phyloP scores from a whole-genome alignment of 1,140 invertebrate species.

The Andrena cerasifolii region DNA sequence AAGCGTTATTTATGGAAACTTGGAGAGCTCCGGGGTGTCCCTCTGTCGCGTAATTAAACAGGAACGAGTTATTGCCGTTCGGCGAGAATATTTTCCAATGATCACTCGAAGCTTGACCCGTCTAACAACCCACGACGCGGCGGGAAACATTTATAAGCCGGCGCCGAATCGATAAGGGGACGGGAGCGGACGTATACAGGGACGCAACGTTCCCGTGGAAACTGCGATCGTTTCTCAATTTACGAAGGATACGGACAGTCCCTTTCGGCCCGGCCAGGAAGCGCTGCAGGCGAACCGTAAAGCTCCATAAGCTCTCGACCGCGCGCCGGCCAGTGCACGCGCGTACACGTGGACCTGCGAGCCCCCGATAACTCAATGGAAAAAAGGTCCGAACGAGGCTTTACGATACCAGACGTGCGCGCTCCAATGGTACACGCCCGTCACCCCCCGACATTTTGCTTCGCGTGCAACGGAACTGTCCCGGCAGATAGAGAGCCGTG shows the following conservation, averaged over 20 bases:
- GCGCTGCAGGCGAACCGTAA: slow-evolving; percentile 34
- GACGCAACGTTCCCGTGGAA: slow-evolving; percentile 17
- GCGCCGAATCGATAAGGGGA: slow-evolving; percentile 29
- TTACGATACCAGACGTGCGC: slow-evolving; percentile 27
- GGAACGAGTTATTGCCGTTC: neutral
- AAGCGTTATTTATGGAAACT: slow-evolving; percentile 18
- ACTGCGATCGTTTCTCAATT: slow-evolving; percentile 46
- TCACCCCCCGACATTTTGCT: slow-evolving; percentile 28
- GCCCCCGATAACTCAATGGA: slow-evolving; percentile 44
- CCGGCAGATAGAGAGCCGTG: too few species aligned
- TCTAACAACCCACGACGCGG: slow-evolving; percentile 5
- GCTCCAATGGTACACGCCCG: slow-evolving; percentile 1
- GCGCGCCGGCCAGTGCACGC: neutral
- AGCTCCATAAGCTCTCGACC: slow-evolving; percentile 39
- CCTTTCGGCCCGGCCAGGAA: slow-evolving; percentile 24
- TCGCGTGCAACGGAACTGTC: slow-evolving; percentile 19
- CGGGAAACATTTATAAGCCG: slow-evolving; percentile 19
- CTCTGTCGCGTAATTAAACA: neutral
- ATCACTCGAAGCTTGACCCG: neutral
- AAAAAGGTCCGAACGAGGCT: slow-evolving; percentile 25
- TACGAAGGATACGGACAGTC: slow-evolving; percentile 39
- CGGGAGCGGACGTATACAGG: neutral
- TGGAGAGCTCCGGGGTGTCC: neutral
- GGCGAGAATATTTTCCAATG: neutral
- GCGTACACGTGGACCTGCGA: slow-evolving; percentile 14